Evolutionary conservation across 1,140 invertebrate genomes (phyloP).

Genomic region (Cherax quadricarinatus): DNA sequence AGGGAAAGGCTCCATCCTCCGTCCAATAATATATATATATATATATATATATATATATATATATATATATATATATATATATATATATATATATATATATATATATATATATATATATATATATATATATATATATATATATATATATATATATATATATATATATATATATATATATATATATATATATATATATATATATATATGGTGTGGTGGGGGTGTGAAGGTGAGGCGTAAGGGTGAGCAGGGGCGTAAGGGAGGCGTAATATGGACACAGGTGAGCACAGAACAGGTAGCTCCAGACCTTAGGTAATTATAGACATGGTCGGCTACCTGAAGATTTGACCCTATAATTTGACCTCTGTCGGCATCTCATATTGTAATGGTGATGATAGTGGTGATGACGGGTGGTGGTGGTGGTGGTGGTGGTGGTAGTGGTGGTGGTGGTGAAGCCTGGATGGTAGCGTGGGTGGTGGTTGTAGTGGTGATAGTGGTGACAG

Average conservation of each 20-base stretch:
- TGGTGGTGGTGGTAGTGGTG: not conserved
- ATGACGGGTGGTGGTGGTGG: not conserved
- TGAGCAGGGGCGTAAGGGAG: not conserved
- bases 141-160: conserved; percentile 24
- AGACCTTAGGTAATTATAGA: not conserved
- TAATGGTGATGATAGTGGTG: no score
- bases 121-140: conserved; percentile 21
- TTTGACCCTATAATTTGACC: no score
- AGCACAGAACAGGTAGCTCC: not conserved
- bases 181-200: conserved; percentile 4
- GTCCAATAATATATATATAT: not conserved
- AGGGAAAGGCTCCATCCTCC: not conserved
- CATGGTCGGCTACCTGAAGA: not conserved
- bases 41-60: conserved; percentile 24
- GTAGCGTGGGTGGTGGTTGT: no score
- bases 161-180: not conserved
- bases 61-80: conserved; percentile 24
- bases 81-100: not conserved
- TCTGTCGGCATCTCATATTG: no score
- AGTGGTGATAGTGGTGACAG: no score
- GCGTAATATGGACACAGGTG: not conserved
- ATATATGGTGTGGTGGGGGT: not conserved
- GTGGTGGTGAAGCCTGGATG: not conserved
- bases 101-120: conserved; percentile 5
- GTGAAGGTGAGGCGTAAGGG: no score